Percentiles rank a stretch among this genome's conserved stretches.
Evolutionary conservation across 2,888 invertebrate species (phyloP).

Genomic region (Agelastica alni): DNA sequence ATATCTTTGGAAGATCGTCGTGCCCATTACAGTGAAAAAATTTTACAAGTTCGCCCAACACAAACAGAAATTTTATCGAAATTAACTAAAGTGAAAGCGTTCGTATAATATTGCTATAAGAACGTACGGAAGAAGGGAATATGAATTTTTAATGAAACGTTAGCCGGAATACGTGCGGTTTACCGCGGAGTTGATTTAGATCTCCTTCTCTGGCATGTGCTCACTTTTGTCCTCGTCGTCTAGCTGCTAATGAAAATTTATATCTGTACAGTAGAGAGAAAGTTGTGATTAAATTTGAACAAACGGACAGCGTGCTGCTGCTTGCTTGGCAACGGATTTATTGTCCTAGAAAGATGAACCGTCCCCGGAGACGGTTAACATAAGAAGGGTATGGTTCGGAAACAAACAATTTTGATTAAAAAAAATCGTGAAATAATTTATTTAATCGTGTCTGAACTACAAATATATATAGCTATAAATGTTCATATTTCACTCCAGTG

Average conservation of each 20-base stretch:
- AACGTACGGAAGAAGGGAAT: background rate
- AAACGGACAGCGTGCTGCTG: conserved; percentile 23
- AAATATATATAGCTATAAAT: no score
- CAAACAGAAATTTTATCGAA: no score
- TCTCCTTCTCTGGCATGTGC: conserved; percentile 5
- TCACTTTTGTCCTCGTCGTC: conserved; percentile 34
- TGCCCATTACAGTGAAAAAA: no score
- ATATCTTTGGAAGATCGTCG: no score
- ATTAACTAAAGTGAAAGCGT: no score
- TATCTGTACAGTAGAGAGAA: conserved; percentile 38
- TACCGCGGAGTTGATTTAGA: conserved; percentile 23
- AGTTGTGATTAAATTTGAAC: conserved; percentile 44
- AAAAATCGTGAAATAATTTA: no score
- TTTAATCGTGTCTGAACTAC: no score
- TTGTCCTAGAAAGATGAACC: conserved; percentile 17
- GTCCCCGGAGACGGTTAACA: conserved; percentile 1
- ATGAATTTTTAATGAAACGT: background rate
- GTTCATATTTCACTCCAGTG: no score
- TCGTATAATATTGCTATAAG: no score
- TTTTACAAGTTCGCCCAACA: no score
- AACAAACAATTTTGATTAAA: no score
- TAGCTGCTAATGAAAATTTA: conserved; percentile 43
- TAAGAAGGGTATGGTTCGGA: background rate
- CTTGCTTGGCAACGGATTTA: conserved; percentile 14
- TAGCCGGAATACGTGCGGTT: background rate